Evolutionary conservation across 2,113 vertebrate genomes (phyloP).

Genomic region (Grallaria varia): DNA sequence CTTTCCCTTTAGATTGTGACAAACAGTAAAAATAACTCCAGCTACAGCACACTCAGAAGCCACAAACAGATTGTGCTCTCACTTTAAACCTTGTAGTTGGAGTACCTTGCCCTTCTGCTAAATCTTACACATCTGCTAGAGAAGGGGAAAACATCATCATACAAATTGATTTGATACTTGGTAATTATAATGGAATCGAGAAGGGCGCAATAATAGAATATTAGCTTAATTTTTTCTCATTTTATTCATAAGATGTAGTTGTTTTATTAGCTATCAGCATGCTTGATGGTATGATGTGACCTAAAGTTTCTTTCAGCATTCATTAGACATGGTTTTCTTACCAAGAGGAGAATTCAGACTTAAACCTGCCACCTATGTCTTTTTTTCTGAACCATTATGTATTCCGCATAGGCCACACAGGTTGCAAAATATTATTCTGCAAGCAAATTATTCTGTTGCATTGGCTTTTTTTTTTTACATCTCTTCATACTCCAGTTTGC

Average conservation of each 20-base stretch:
- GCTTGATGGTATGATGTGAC: not conserved
- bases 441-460: conserved; percentile 31
- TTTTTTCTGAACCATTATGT: not conserved
- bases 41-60: not conserved
- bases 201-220: not conserved
- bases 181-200: not conserved
- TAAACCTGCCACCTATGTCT: not conserved
- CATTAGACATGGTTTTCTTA: conserved; percentile 3
- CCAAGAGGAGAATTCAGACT: conserved; percentile 15
- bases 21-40: not conserved
- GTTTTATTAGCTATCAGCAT: not conserved
- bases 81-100: not conserved
- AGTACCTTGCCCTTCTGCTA: not conserved
- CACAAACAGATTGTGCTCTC: not conserved
- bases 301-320: conserved; percentile 5
- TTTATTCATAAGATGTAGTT: not conserved
- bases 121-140: not conserved
- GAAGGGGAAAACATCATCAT: not conserved
- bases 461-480: not conserved
- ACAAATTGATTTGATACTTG: not conserved
- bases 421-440: conserved; percentile 46
- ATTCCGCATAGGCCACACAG: not conserved
- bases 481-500: not conserved
- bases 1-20: not conserved
- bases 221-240: not conserved